Percentiles rank a stretch among this genome's conserved stretches.
phyloP scores from a whole-genome alignment of 2,888 invertebrate species.

The Mantis religiosa region DNA sequence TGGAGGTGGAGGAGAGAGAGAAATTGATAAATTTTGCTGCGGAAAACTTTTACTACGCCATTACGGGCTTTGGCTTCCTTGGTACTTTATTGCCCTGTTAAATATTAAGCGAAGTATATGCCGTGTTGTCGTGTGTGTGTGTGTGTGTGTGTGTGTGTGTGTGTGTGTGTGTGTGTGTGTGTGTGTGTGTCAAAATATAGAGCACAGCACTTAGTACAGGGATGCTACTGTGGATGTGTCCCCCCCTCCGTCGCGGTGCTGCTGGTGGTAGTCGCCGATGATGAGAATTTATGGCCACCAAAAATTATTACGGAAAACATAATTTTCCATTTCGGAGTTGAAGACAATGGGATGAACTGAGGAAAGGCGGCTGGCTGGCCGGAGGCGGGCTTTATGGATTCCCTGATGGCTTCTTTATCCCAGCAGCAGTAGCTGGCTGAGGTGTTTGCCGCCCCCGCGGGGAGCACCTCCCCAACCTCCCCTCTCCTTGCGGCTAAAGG shows the following conservation, averaged over 20 bases:
- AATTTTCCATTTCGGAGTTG: conserved; percentile 12
- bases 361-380: neutral
- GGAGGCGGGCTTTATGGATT: conserved; percentile 2
- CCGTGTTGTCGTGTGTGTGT: conserved; percentile 9
- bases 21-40: conserved; percentile 22
- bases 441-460: neutral
- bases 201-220: conserved; percentile 6
- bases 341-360: conserved; percentile 16
- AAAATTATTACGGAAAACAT: conserved; percentile 21
- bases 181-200: conserved; percentile 18
- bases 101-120: conserved; percentile 25
- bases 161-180: conserved; percentile 1
- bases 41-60: conserved; percentile 19
- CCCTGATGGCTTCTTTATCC: conserved; percentile 3
- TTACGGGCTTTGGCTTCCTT: conserved; percentile 12
- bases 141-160: conserved; percentile 10
- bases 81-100: conserved; percentile 21
- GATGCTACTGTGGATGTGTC: neutral
- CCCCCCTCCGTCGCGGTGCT: neutral
- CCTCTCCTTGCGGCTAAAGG: conserved; percentile 15
- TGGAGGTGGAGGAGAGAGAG: neutral
- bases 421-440: conserved; percentile 17
- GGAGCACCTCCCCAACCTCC: conserved; percentile 4
- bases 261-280: conserved; percentile 4
- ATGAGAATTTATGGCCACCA: conserved; percentile 23